A percentile compares a stretch with the other conserved stretches of the same genome.
Conservation (phyloP, 2,113 vertebrate species). For the Clarias magur region DNA sequence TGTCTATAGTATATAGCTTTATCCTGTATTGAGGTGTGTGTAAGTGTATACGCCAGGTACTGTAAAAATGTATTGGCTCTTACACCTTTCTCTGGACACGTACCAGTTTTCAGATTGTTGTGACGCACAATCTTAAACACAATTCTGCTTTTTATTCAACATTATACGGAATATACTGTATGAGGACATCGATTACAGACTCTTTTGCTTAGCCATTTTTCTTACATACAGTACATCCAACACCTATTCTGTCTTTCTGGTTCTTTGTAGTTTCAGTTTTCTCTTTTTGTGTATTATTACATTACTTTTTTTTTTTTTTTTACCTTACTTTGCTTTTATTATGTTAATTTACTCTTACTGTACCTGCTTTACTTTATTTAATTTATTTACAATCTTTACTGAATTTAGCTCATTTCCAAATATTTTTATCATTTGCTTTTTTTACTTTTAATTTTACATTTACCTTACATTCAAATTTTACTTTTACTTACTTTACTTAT, state of each 20-base stretch:
- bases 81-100: not conserved
- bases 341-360: not conserved
- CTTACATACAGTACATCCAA: too few relatives aligned
- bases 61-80: not conserved
- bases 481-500: not conserved
- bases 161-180: not conserved
- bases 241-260: too few relatives aligned
- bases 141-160: not conserved
- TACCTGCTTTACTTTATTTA: too few relatives aligned
- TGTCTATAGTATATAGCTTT: too few relatives aligned
- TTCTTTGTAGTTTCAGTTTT: not conserved
- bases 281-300: not conserved
- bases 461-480: not conserved
- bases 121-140: not conserved
- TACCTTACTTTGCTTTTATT: not conserved
- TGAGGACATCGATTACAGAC: not conserved
- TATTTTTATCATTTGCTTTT: too few relatives aligned
- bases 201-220: too few relatives aligned
- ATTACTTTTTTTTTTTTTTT: not conserved
- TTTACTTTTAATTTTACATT: too few relatives aligned
- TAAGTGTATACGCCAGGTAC: not conserved
- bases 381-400: too few relatives aligned
- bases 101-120: not conserved
- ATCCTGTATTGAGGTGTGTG: not conserved
- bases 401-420: too few relatives aligned